phyloP scores from a whole-genome alignment of 1,140 invertebrate genomes.

The Panagrolaimus sp. region DNA sequence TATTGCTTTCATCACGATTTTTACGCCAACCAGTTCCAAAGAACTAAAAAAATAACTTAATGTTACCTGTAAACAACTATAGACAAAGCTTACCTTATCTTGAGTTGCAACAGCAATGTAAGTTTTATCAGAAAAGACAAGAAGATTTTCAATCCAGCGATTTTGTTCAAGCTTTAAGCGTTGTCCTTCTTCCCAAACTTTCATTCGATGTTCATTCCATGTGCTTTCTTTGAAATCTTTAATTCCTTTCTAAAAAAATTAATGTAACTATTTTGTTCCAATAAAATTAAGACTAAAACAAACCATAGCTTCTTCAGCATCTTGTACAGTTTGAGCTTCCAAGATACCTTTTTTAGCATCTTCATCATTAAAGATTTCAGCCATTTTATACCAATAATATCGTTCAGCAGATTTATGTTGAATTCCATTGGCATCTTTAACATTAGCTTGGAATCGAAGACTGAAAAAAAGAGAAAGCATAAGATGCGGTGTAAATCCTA shows the following conservation, averaged over 20 bases:
- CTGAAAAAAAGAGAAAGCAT: slow-evolving; percentile 31
- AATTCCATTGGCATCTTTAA: slow-evolving; percentile 38
- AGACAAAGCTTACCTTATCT: too few species aligned
- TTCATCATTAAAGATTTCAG: slow-evolving; percentile 41
- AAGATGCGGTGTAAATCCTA: too few species aligned
- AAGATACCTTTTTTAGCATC: slow-evolving; percentile 48
- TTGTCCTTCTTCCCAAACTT: slow-evolving; percentile 45
- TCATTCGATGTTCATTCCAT: slow-evolving; percentile 40
- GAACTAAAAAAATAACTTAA: slow-evolving; percentile 28
- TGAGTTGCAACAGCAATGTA: too few species aligned
- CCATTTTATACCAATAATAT: slow-evolving; percentile 56
- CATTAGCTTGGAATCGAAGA: slow-evolving; percentile 38
- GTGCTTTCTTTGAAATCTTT: slow-evolving; percentile 39
- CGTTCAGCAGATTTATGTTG: slow-evolving; percentile 52
- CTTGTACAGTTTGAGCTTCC: slow-evolving; percentile 24
- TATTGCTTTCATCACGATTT: slow-evolving; percentile 52
- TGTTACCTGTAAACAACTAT: too few species aligned
- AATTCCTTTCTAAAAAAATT: too few species aligned
- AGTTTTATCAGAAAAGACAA: slow-evolving; percentile 34
- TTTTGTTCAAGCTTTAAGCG: slow-evolving; percentile 42
- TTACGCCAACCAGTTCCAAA: slow-evolving; percentile 54
- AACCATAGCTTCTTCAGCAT: slow-evolving; percentile 47
- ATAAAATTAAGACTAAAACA: too few species aligned
- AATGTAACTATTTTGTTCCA: too few species aligned
- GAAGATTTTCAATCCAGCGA: slow-evolving; percentile 43